Base-by-base conservation (phyloP, 2,113 vertebrate species). In the Rhipidura dahli region DNA sequence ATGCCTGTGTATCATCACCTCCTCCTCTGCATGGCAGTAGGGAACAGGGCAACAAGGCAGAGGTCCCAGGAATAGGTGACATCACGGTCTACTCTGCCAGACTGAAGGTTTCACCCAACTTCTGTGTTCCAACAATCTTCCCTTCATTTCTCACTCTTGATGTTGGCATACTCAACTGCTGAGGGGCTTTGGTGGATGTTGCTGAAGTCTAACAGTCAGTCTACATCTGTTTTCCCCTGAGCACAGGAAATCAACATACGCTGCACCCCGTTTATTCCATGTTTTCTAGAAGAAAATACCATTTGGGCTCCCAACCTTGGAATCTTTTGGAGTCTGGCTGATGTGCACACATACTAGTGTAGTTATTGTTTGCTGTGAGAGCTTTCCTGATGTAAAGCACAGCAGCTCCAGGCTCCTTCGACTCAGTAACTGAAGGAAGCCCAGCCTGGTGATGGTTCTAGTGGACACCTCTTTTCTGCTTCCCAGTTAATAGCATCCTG, bases 221-320 rank as follows among this genome's bases (percentile, higher is more conserved):
- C 24, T 75, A 24, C 22, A 66, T 50, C 50, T 65, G 5, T 56
- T 59, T 73, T 35, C 11, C 14, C 10, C 24, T 30, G 7, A 47
- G 31, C 71, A 49, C n/a, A 45, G 24, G 28, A 82, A 56, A 65
- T 68, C 1, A 2, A 17, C 0, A 1, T 35, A 24, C 1, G 0
- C 28, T 2, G 0, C 6, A 12, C 20, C 10, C 10, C 0, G 0
- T 56, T 72, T 79, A 60, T 72, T 64, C 26, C 50, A 24, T 3
- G 1, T 13, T 86, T 87, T 77, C 49, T 51, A 28, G 45, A 9
- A 86, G 40, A 33, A 86, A 42, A 64, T 39, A 27, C 24, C 15
- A 35, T 76, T 51, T 72, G 53, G 39, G 17, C 2, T 83, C 22
- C 44, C 26, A 30, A 0, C 16, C 4, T 5, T 71, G 53, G 31